Evolutionary conservation across 64 coral and sea anemone species (phyloP), one percentile per base, ranked within the genome.

Genomic region (Hydrozoanthus tunicans): DNA sequence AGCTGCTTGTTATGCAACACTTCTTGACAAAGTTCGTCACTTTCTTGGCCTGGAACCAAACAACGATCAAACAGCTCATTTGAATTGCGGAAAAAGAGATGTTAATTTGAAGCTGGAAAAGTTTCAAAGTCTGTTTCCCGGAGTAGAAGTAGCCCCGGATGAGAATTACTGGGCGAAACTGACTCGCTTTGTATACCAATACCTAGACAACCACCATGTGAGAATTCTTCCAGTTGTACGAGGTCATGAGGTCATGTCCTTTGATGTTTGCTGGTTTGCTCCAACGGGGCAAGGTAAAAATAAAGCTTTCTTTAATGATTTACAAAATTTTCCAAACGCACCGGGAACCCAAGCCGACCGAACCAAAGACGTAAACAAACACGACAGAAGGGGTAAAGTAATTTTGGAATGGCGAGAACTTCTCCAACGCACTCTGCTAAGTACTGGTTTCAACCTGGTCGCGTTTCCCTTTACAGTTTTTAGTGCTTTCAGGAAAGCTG

Each of bases 1-100:
- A 51, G 92, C 96, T 3, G 73, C 96, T 71, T 93, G 91, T 23
- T 98, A 98, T 85, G 89, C 89, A 4, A 91, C 89, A 60, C 73
- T 93, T 51, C 59, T 96, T 11, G 82, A 86, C 57, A 69, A 81
- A 56, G 25, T 89, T 6, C 90, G 92, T 3, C 9, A n/a, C 1
- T 85, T 90, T 60, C 58, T 86, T 63, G 59, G 82, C 8, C 63
- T 90, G 9, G 13, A 73, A 6, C 59, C 63, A n/a, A 54, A 64
- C 3, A 9, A 7, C 0, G 27, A 95, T 9, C 51, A 66, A 11
- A 60, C 73, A 73, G 92, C 79, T 10, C 74, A 1, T 58, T 51
- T 79, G 25, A 62, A 10, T 23, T 75, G 82, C 72, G 70, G 8
- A 70, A 58, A 9, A 91, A 4, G 12, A 23, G 89, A 56, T 9